Evolutionary conservation across 2,113 vertebrate species (phyloP).

Genomic region (Spea multiplicata): DNA sequence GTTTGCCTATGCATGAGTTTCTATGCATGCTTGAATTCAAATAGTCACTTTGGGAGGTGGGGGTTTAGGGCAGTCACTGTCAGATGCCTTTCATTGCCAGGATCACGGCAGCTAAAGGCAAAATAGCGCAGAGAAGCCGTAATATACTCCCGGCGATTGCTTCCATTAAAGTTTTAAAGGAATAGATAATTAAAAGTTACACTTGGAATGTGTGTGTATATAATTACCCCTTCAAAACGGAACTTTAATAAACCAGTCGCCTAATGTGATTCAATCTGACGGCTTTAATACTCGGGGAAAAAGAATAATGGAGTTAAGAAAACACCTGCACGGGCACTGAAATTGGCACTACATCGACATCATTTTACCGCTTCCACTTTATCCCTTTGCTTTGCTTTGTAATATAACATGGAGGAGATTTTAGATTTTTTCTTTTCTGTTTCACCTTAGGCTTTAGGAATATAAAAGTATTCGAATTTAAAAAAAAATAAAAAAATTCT

Average conservation of each 20-base stretch:
- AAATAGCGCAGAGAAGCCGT: neutral
- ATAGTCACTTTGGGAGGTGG: conserved; percentile 45
- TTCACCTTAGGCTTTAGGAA: neutral
- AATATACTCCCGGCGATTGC: neutral
- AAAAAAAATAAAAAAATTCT: neutral
- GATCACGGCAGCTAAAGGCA: neutral
- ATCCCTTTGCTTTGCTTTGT: neutral
- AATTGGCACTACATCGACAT: neutral
- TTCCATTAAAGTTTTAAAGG: neutral
- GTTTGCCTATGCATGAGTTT: conserved; percentile 74
- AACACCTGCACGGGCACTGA: conserved; percentile 23
- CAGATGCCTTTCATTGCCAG: conserved; percentile 47
- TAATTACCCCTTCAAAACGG: conserved; percentile 4
- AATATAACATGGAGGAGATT: neutral
- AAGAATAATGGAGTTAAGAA: neutral
- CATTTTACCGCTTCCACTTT: neutral
- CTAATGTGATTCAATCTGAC: conserved; percentile 4
- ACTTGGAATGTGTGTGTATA: neutral
- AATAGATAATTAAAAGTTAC: neutral
- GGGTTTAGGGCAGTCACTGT: conserved; percentile 43
- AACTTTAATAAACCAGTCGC: neutral
- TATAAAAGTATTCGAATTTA: neutral
- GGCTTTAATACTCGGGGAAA: neutral
- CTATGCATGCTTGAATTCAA: conserved; percentile 61
- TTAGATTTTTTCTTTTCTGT: no score